These are phyloP conservation scores for Kobus ellipsiprymnus DNA, from an alignment of 2,113 vertebrate species.

Conservation along the genomic window DNA sequence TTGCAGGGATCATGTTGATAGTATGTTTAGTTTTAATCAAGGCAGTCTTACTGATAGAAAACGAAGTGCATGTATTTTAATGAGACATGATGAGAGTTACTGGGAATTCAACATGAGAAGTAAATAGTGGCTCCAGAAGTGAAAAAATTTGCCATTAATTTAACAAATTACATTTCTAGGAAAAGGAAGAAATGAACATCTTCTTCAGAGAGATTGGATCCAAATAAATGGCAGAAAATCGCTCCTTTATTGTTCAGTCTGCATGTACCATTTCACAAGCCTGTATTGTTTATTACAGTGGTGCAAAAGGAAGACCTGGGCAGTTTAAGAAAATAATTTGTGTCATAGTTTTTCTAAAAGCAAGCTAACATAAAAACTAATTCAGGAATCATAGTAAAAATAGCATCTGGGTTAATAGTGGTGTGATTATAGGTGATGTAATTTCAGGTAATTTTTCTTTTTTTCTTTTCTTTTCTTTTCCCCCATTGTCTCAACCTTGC, in stretches of 20 bases:
- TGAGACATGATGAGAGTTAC: not conserved
- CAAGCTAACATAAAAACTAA: not conserved
- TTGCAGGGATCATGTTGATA: not conserved
- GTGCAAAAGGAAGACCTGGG: not conserved
- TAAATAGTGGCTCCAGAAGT: not conserved
- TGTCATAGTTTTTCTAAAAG: not conserved
- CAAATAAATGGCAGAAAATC: not conserved
- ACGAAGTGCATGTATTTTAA: not conserved
- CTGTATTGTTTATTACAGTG: not conserved
- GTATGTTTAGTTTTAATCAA: not conserved
- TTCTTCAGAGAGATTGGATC: not conserved
- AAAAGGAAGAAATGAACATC: not conserved
- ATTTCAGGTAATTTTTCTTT: not conserved
- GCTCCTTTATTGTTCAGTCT: not conserved
- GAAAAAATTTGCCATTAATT: not conserved
- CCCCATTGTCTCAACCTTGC: not conserved
- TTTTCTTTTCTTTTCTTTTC: not conserved
- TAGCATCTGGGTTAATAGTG: not conserved
- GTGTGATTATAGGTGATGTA: not conserved
- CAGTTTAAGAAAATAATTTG: not conserved
- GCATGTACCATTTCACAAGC: not conserved
- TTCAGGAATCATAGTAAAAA: not conserved
- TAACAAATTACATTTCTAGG: constrained; percentile 7
- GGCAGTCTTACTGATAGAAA: not conserved
- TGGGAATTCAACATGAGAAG: not conserved